Base-by-base conservation (phyloP, 2,888 invertebrate genomes). In the Drosophila nr. medialis region DNA sequence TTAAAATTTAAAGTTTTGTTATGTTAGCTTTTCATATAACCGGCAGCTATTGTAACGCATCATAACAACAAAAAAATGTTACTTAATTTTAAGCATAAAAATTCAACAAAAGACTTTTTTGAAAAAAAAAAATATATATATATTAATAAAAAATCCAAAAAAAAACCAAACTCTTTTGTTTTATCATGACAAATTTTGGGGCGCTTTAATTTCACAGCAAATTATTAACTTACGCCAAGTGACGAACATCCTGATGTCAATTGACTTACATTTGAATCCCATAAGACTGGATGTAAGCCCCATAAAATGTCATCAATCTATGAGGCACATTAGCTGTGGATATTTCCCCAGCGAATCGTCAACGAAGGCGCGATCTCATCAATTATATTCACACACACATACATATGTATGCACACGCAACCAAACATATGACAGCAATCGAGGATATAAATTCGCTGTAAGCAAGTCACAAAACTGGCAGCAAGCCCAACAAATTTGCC, bases 1-100 rank as follows among this genome's bases (percentile, higher is more conserved):
- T 24, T 66, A 72, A 63, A 80, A 78, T 60, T 86, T 89, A 86
- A 86, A 86, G 89, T 86, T 80, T 87, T 87, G 89, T 88, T 88
- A 88, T 86, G 86, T 72, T 87, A 87, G 90, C 86, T 87, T 89
- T 87, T 88, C 77, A 60, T 61, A 61, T 49, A 65, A 64, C 49
- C 36, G 58, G 74, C 62, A 63, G 67, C 60, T 51, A 68, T 65
- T 65, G 29, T 7, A 49, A 45, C 40, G 54, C 8, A 70, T 34
- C 27, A 45, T 50, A 61, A 45, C 64, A 63, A 59, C 27, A 72
- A 73, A 71, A 74, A 78, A 77, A 75, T 85, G 81, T 86, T 83
- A 73, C 61, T 76, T 88, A 88, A 77, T 77, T 72, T 72, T 86
- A 86, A 83, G 74, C 8, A 10, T 13, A 38, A 60, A 81, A 79